Evolutionary conservation across 2,113 vertebrate species (phyloP).

Genomic region (Glareola pratincola): DNA sequence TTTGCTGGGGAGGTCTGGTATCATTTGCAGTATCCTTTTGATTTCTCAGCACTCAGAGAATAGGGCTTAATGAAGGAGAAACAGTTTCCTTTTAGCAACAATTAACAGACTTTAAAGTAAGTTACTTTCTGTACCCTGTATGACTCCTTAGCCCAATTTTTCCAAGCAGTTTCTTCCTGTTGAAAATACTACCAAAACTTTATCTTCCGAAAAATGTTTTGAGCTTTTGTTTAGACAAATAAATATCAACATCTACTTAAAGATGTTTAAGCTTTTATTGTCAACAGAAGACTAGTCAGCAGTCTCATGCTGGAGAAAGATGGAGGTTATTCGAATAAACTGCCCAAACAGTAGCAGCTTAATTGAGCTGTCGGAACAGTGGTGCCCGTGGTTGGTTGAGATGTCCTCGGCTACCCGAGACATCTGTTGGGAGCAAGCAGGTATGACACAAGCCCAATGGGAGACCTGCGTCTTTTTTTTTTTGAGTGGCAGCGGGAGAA

Average conservation of each 20-base stretch:
- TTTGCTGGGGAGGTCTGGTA: neutral
- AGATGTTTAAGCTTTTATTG: neutral
- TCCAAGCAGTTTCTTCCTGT: neutral
- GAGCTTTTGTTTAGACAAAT: neutral
- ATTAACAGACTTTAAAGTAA: neutral
- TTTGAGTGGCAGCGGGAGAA: neutral
- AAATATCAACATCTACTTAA: neutral
- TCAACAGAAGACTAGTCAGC: neutral
- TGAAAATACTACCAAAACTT: neutral
- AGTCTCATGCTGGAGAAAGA: neutral
- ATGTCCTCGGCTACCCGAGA: neutral
- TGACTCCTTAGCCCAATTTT: neutral
- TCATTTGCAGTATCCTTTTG: neutral
- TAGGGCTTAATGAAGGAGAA: neutral
- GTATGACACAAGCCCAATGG: neutral
- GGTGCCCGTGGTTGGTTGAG: neutral
- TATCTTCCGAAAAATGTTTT: neutral
- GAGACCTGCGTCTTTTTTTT: neutral
- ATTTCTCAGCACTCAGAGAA: neutral
- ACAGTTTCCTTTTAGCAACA: neutral
- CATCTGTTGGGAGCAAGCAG: neutral
- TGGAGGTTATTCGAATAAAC: neutral
- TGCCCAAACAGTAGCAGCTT: neutral
- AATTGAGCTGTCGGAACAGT: neutral
- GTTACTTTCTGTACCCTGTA: neutral